A percentile compares a stretch with the other conserved stretches of the same genome.
These are phyloP conservation scores for Lordiphosa fenestrarum DNA, from an alignment of 2,888 invertebrate genomes.

Conservation along the genomic window DNA sequence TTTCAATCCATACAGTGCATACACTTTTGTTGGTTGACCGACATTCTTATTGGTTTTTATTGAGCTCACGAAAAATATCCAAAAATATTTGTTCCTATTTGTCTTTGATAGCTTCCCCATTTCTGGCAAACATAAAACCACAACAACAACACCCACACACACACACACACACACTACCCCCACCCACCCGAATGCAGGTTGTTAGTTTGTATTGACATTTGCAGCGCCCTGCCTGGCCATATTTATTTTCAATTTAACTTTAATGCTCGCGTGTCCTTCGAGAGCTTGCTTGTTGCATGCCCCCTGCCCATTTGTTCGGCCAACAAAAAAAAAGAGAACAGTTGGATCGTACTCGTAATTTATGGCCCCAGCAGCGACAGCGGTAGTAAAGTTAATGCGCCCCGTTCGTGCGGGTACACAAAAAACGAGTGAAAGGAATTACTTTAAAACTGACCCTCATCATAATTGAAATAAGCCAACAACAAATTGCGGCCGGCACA, in stretches of 20 bases:
- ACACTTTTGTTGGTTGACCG: no score
- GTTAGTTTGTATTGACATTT: constrained; percentile 48
- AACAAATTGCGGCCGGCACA: constrained; percentile 38
- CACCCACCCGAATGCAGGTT: constrained; percentile 18
- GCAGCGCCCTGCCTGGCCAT: constrained; percentile 25
- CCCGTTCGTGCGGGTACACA: constrained; percentile 22
- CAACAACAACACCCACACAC: constrained; percentile 5
- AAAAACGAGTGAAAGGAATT: constrained; percentile 7
- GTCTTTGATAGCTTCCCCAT: constrained; percentile 18
- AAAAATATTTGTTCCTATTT: no score
- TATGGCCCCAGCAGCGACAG: constrained; percentile 40
- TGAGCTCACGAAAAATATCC: no score
- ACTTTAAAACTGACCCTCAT: constrained; percentile 53
- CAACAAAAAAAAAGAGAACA: background rate
- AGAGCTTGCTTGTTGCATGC: constrained; percentile 56
- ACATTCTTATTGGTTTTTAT: no score
- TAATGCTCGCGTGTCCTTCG: constrained; percentile 39
- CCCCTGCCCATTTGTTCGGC: constrained; percentile 34
- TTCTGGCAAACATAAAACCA: constrained; percentile 13
- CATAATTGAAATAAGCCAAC: constrained; percentile 59
- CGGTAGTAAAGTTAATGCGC: constrained; percentile 55
- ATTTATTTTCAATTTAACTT: constrained; percentile 63
- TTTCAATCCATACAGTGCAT: no score
- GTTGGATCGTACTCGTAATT: constrained; percentile 37
- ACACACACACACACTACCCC: background rate